Evolutionary conservation across 2,113 vertebrate species (phyloP).

Genomic region (Myocastor coypus): DNA sequence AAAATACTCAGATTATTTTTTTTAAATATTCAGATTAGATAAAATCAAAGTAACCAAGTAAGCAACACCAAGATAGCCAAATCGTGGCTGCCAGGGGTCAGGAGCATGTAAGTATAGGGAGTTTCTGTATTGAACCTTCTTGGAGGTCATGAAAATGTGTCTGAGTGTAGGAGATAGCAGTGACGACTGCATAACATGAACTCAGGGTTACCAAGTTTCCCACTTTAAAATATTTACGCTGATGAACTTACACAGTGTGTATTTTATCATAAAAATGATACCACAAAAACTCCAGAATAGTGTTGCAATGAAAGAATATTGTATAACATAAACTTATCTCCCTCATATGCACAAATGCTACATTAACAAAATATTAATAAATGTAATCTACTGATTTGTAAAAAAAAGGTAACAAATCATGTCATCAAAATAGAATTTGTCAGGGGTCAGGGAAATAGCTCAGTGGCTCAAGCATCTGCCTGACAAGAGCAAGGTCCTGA

Average conservation of each 20-base stretch:
- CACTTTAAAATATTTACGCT: background rate
- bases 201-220: background rate
- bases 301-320: background rate
- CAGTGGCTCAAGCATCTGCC: too few relatives aligned
- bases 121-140: background rate
- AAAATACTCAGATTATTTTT: background rate
- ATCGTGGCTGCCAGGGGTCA: background rate
- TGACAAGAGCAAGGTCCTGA: too few relatives aligned
- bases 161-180: background rate
- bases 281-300: background rate
- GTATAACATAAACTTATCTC: background rate
- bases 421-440: background rate
- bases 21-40: background rate
- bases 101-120: background rate
- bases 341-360: background rate
- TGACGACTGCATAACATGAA: background rate
- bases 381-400: background rate
- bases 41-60: background rate
- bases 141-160: background rate
- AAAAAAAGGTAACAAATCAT: background rate
- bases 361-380: constrained; percentile 18
- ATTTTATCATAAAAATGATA: background rate
- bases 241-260: background rate
- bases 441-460: too few relatives aligned
- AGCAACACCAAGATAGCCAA: background rate